Conservation (phyloP, 2,797 vertebrate genomes). For the Enteromius argenteus region DNA sequence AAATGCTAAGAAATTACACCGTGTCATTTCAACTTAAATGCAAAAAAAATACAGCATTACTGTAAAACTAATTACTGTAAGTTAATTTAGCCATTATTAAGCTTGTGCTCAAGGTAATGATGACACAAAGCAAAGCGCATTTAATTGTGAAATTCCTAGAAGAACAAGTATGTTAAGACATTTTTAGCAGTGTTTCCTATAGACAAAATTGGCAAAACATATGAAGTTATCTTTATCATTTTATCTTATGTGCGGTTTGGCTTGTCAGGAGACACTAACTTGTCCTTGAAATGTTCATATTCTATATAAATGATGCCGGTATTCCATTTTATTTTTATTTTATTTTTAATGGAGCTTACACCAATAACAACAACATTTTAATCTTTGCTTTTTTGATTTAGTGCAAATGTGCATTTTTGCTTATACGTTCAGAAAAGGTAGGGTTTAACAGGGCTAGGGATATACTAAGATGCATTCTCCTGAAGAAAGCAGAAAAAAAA, state of each 20-base stretch:
- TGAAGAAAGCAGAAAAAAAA: neutral
- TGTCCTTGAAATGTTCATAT: neutral
- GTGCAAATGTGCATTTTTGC: neutral
- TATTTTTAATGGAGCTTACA: neutral
- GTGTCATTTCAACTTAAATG: neutral
- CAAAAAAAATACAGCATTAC: neutral
- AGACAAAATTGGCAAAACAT: neutral
- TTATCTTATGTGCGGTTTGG: neutral
- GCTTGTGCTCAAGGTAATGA: neutral
- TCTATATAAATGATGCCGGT: neutral
- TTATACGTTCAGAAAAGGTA: neutral
- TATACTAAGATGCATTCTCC: neutral
- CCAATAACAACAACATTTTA: neutral
- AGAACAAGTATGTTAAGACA: neutral
- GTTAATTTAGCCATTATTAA: neutral
- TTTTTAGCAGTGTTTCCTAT: neutral
- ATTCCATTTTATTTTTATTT: neutral
- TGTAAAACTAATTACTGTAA: too few species aligned
- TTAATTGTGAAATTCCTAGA: neutral
- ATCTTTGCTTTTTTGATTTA: neutral
- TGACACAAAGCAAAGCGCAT: neutral
- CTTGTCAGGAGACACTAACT: neutral
- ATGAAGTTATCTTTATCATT: neutral
- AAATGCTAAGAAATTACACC: neutral
- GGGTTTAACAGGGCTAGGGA: neutral